phyloP scores from a whole-genome alignment of 2,113 vertebrate species.

The Lamprologus lemairii region DNA sequence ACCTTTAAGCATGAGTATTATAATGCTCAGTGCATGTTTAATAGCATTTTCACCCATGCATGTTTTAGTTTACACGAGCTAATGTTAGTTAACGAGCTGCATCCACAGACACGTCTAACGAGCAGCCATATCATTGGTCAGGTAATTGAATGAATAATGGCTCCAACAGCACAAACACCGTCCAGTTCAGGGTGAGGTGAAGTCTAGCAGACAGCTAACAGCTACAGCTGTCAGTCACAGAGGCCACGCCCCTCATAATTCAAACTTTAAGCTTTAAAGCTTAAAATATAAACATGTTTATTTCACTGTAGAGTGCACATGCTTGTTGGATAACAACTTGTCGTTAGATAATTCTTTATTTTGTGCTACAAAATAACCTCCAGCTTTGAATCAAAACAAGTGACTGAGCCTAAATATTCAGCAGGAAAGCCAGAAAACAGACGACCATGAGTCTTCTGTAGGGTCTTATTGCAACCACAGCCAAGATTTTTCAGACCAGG shows the following conservation, averaged over 20 bases:
- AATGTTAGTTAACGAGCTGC: background rate
- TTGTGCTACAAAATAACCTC: background rate
- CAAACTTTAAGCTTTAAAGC: background rate
- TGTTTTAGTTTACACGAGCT: background rate
- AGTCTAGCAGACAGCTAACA: background rate
- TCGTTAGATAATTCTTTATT: background rate
- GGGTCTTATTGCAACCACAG: background rate
- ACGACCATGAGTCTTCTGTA: rapidly evolving
- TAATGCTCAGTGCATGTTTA: background rate
- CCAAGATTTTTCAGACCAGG: background rate
- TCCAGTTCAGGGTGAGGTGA: background rate
- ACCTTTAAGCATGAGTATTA: rapidly evolving
- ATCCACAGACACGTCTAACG: rapidly evolving
- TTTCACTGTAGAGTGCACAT: rapidly evolving
- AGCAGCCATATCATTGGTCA: background rate
- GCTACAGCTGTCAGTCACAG: background rate
- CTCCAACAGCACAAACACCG: background rate
- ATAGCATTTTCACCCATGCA: background rate
- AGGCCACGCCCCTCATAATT: background rate
- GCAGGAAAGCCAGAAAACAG: background rate
- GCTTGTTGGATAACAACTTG: background rate
- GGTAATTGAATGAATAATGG: background rate
- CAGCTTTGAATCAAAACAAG: rapidly evolving
- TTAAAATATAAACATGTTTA: background rate
- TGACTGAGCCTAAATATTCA: background rate